These are phyloP conservation scores for Anseranas semipalmata DNA, from an alignment of 2,113 vertebrate species.

Conservation along the genomic window DNA sequence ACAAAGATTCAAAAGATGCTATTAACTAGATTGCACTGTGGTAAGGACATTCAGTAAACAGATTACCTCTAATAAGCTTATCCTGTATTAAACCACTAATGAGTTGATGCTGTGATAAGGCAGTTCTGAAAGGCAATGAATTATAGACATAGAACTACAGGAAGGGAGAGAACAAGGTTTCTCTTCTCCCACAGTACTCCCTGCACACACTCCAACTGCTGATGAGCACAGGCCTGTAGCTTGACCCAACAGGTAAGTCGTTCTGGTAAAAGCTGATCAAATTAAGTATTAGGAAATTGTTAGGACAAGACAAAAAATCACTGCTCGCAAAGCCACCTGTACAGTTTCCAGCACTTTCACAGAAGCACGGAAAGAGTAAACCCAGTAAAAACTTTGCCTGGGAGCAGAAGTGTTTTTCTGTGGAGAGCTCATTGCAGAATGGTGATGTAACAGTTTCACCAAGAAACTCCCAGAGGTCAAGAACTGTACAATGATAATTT, in stretches of 20 bases:
- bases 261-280: neutral
- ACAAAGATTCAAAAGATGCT: slow-evolving; percentile 50
- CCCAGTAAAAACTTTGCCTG: neutral
- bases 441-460: neutral
- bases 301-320: neutral
- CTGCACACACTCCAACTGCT: neutral
- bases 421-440: neutral
- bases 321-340: neutral
- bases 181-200: neutral
- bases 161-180: neutral
- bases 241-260: neutral
- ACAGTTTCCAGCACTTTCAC: neutral
- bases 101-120: slow-evolving; percentile 62
- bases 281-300: neutral
- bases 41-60: slow-evolving; percentile 43
- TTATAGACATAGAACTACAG: slow-evolving; percentile 25
- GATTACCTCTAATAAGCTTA: slow-evolving; percentile 71
- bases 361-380: neutral
- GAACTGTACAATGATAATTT: neutral
- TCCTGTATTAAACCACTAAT: slow-evolving; percentile 66
- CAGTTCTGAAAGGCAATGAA: slow-evolving; percentile 67
- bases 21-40: slow-evolving; percentile 59
- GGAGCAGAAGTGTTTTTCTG: neutral
- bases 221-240: neutral
- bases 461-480: neutral